A percentile compares a stretch with the other conserved stretches of the same genome.
Evolutionary conservation across 2,797 vertebrate species (phyloP).

Genomic region (Enteromius radiatus): DNA sequence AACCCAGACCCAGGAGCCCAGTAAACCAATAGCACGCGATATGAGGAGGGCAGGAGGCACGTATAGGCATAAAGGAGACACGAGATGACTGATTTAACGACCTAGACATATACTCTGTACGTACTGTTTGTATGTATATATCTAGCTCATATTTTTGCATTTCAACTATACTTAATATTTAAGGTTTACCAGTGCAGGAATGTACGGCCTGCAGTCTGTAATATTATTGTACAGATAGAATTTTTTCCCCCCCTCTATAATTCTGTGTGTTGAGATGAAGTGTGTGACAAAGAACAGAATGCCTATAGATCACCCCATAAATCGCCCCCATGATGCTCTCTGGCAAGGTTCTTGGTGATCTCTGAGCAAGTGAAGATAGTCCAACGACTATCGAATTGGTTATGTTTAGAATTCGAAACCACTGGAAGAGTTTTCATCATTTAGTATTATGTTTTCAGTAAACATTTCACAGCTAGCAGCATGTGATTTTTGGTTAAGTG

Average conservation of each 20-base stretch:
- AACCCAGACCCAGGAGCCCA: slow-evolving; percentile 10
- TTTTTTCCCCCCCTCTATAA: neutral
- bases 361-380: neutral
- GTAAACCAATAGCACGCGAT: neutral
- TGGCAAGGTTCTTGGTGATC: slow-evolving; percentile 24
- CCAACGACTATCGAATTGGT: neutral
- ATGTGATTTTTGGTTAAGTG: slow-evolving; percentile 3
- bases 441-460: slow-evolving; percentile 9
- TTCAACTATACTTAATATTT: slow-evolving; percentile 73
- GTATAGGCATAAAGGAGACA: slow-evolving; percentile 29
- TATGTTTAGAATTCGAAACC: neutral
- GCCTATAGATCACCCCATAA: slow-evolving; percentile 37
- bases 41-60: slow-evolving; percentile 11
- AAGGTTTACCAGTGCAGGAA: slow-evolving; percentile 66
- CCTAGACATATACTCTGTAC: slow-evolving; percentile 40
- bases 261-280: slow-evolving; percentile 33
- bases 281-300: slow-evolving; percentile 48
- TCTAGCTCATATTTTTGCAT: slow-evolving; percentile 69
- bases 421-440: slow-evolving; percentile 4
- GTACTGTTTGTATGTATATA: slow-evolving; percentile 75
- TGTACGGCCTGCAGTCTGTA: slow-evolving; percentile 70
- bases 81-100: slow-evolving; percentile 13
- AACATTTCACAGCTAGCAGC: neutral
- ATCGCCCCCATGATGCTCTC: slow-evolving; percentile 23
- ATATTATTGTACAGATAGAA: slow-evolving; percentile 65